Evolutionary conservation across 2,113 vertebrate species (phyloP), one percentile per base, ranked within the genome.

Genomic region (Bostrychus sinensis): DNA sequence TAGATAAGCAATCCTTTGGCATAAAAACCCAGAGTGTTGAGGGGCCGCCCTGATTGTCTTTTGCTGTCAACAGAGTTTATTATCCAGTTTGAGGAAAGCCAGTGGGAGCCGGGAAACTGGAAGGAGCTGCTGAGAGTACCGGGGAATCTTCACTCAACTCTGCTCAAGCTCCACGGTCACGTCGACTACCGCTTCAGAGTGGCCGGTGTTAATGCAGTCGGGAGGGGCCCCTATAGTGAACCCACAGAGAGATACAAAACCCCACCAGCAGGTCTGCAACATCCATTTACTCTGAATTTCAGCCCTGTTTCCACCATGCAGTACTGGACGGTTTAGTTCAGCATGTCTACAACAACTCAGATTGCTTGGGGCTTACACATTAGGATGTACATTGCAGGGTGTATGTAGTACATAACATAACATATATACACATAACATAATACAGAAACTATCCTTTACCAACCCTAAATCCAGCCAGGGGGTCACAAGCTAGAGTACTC

Each of bases 51-150:
- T 84, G 46, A 83, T 78, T 72, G 55, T 71, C 43, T 83, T 39
- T 75, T 76, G 39, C 68, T 73, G 50, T 80, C 74, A 36, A 79
- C 90, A 99, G 96, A 95, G 57, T 98, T 95, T 1, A 90, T 98
- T 20, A 86, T 99, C 5, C 93, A 98, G 80, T 97, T 93, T 23
- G 95, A 98, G 71, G 96, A 96, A 58, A 94, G 84, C 84, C 89
- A 64, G 56, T 92, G 91, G 85, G 94, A 96, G 61, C 94, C 93
- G 0, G 93, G 91, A 46, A 91, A 70, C 53, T 99, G 97, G 97
- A 94, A 93, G 41, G 93, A 94, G 84, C 76, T 96, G 37, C 80
- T 82, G 4, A 77, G 85, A 61, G 80, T 92, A 4, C 81, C 75
- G 0, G 95, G 95, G 7, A 91, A 93, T 55, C 91, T 88, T 48